Evolutionary conservation across 2,113 vertebrate genomes (phyloP), one percentile per base, ranked within the genome.

Genomic region (Aptenodytes forsteri): DNA sequence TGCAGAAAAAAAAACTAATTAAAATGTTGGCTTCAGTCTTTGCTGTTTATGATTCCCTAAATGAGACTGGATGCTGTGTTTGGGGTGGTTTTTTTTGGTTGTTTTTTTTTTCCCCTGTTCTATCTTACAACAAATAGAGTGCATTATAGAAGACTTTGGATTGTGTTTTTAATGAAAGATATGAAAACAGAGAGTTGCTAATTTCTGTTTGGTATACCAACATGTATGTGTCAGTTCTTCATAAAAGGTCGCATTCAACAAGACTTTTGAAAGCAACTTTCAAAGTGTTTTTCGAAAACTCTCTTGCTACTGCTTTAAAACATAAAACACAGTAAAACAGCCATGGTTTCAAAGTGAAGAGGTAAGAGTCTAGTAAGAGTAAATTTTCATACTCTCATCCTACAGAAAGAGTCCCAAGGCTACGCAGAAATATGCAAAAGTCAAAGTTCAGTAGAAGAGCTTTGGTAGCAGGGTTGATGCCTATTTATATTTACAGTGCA

Each of bases 21-120:
- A 49, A 85, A 84, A 75, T n/a, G 27, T 81, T 83, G 58, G 27
- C 49, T 94, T 94, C 34, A 7, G 46, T 78, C 46, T 56, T 96
- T 80, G 5, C 61, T 87, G 40, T 64, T 83, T 66, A 44, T 44
- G n/a, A 62, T 83, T 47, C 12, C 70, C n/a, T 65, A 50, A 70
- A 59, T 69, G 50, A 90, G 54, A 73, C 65, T 78, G 29, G 49
- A 50, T 88, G n/a, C 20, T 56, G 38, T 47, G 8, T 75, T 87
- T 62, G 49, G 38, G 23, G 6, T 3, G n/a, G 15, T 32, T n/a
- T 61, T 52, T 36, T 72, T 58, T 44, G 18, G 4, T 59, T 56
- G 13, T 6, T 46, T 29, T 22, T 5, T 36, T 96, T 80, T 82
- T 12, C 10, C 46, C 21, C 7, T 71, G 11, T 76, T 90, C n/a